Evolutionary conservation across 2,888 invertebrate genomes (phyloP).

Genomic region (Scaptomyza parva): DNA sequence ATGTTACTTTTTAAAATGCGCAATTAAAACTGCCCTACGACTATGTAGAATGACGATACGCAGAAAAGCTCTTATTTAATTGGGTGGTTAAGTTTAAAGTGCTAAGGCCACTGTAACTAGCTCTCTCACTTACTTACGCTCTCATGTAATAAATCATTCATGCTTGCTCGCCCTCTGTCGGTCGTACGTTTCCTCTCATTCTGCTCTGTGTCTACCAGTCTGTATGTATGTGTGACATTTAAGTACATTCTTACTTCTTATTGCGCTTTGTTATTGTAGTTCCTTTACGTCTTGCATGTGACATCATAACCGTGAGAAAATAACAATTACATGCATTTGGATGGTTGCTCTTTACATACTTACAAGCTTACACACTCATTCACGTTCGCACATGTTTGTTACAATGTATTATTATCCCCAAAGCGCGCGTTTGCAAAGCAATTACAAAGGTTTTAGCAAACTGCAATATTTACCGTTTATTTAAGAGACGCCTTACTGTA

Average conservation of each 20-base stretch:
- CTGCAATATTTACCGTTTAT: constrained; percentile 25
- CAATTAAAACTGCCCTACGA: constrained; percentile 27
- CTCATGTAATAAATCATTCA: constrained; percentile 36
- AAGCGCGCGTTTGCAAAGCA: constrained; percentile 18
- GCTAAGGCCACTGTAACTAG: constrained; percentile 31
- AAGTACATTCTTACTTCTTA: constrained; percentile 48
- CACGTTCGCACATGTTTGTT: neutral
- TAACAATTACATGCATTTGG: constrained; percentile 48
- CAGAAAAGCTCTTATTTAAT: constrained; percentile 45
- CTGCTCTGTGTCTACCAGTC: constrained; percentile 6
- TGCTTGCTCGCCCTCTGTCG: constrained; percentile 16
- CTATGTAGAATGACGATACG: constrained; percentile 29
- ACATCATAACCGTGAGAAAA: constrained; percentile 77
- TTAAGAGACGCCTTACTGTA: constrained; percentile 12
- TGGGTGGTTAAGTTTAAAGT: constrained; percentile 39
- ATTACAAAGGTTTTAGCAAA: constrained; percentile 41
- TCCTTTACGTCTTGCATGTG: constrained; percentile 50
- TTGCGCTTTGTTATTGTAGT: constrained; percentile 47
- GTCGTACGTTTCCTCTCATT: constrained; percentile 2
- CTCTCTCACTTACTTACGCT: constrained; percentile 32
- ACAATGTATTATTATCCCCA: constrained; percentile 10
- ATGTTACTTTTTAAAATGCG: neutral
- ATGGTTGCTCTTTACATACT: constrained; percentile 24
- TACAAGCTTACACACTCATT: neutral
- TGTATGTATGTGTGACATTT: constrained; percentile 43